Base-by-base conservation (phyloP, 2,888 invertebrate genomes). In the Habrosyne pyritoides region DNA sequence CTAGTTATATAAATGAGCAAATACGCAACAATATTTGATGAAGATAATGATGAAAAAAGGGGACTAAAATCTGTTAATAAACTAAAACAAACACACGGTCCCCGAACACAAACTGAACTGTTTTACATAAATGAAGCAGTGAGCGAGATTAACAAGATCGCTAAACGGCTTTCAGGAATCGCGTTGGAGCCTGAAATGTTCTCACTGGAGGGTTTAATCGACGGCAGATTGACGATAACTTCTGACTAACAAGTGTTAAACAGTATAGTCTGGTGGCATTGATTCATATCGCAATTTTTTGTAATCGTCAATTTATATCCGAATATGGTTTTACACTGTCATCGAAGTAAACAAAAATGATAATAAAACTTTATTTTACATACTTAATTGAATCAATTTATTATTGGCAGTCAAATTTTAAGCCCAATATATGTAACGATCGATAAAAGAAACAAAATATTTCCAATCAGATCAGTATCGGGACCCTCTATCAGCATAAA, bases 401-500 rank as follows among this genome's bases (percentile, higher is more conserved):
- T 36, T 36, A 3, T 10, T 33, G n/a, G 33, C 14, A 28, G 18
- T 48, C 24, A 49, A 28, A 28, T 18, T 50, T 21, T 54, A 51
- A 62, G 5, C 33, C 12, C 62, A 55, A 67, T 51, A 28, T 14
- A 57, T 62, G 48, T 57, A 53, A 56, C 65, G 59, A 53, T 53
- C 56, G 64, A 61, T 63, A 61, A 24, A 49, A 53, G 48, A 65
- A 69, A 53, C 73, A 69, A 64, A 73, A 67, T 60, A 63, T 67
- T 59, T 67, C 63, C 63, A 62, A 66, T 61, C 58, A 54, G 61
- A 72, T 75, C 75, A 66, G 67, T 80, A 80, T 84, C 81, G 61
- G 69, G 65, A 57, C 64, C 73, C 74, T 75, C 77, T 81, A 87
- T 86, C 87, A 79, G 71, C 84, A 89, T 89, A 86, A 88, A 89